Conservation (phyloP, 2,888 invertebrate genomes). For the Agrotis ipsilon region DNA sequence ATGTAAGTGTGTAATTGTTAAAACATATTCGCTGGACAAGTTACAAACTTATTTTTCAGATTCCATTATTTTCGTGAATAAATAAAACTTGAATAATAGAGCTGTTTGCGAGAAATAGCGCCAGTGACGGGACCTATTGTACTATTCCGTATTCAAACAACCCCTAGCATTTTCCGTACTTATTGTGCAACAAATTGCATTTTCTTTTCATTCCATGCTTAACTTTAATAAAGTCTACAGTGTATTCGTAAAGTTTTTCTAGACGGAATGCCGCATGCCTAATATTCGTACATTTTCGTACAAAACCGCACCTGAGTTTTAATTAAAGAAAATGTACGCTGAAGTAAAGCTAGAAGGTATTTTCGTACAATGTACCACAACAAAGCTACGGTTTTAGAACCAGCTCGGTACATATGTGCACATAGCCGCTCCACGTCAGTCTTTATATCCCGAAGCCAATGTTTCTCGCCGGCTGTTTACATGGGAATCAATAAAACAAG, state of each 20-base stretch:
- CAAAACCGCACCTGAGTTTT: conserved; percentile 56
- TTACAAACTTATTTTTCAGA: conserved; percentile 2
- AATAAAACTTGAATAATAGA: conserved; percentile 31
- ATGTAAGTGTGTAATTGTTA: not conserved
- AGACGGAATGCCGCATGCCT: conserved; percentile 44
- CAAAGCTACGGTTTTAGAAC: conserved; percentile 39
- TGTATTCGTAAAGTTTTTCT: conserved; percentile 49
- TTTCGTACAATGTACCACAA: conserved; percentile 33
- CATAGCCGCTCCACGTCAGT: conserved; percentile 31
- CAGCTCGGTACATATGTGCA: conserved; percentile 19
- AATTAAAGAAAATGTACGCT: conserved; percentile 54
- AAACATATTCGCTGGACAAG: not conserved
- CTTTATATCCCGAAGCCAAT: conserved; percentile 48
- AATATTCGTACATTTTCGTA: conserved; percentile 48
- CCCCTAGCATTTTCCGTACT: conserved; percentile 32
- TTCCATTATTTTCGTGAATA: conserved; percentile 8
- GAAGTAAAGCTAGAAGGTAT: conserved; percentile 40
- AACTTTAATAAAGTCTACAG: conserved; percentile 42
- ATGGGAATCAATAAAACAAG: conserved; percentile 79
- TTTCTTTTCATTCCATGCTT: conserved; percentile 48
- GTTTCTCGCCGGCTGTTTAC: conserved; percentile 69
- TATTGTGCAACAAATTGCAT: conserved; percentile 54
- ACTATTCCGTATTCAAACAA: conserved; percentile 42
- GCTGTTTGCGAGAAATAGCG: conserved; percentile 34
- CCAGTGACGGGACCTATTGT: conserved; percentile 36